These are phyloP conservation scores for Globia sparganii DNA, from an alignment of 2,888 invertebrate genomes.

Conservation along the genomic window DNA sequence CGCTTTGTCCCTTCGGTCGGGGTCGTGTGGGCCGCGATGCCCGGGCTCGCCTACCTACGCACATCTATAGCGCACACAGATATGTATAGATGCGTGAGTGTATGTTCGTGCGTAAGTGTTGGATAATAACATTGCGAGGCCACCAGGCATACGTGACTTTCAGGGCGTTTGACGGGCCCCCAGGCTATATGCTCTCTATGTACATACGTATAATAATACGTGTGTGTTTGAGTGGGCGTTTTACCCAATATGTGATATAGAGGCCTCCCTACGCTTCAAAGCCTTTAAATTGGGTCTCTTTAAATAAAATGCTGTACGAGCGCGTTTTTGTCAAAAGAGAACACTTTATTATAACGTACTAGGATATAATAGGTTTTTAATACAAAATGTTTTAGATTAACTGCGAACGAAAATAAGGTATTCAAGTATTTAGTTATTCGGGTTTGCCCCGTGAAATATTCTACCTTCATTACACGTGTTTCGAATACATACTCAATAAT, in stretches of 20 bases:
- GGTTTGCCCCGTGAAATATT: constrained; percentile 3
- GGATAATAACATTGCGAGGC: constrained; percentile 89
- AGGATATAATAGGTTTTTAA: constrained; percentile 56
- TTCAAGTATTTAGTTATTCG: constrained; percentile 17
- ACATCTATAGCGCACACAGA: constrained; percentile 70
- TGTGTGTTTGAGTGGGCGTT: constrained; percentile 81
- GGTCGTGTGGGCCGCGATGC: constrained; percentile 89
- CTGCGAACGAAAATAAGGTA: constrained; percentile 27
- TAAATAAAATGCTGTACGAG: constrained; percentile 79
- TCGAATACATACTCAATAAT: constrained; percentile 13
- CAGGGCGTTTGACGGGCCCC: constrained; percentile 87
- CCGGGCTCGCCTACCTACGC: constrained; percentile 83
- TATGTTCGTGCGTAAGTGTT: constrained; percentile 87
- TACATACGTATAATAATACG: constrained; percentile 71
- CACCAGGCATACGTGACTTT: constrained; percentile 89
- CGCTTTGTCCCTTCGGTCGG: constrained; percentile 90
- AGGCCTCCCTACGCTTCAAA: constrained; percentile 81
- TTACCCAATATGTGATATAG: constrained; percentile 83
- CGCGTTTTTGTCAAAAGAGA: constrained; percentile 71
- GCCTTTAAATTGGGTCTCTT: constrained; percentile 89
- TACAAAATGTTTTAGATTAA: constrained; percentile 51
- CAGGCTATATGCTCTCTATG: constrained; percentile 80
- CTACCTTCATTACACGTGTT: constrained; percentile 42
- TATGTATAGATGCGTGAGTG: constrained; percentile 72
- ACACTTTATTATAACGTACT: constrained; percentile 60